phyloP scores from a whole-genome alignment of 2,888 invertebrate species.

The Hanleya hanleyi region DNA sequence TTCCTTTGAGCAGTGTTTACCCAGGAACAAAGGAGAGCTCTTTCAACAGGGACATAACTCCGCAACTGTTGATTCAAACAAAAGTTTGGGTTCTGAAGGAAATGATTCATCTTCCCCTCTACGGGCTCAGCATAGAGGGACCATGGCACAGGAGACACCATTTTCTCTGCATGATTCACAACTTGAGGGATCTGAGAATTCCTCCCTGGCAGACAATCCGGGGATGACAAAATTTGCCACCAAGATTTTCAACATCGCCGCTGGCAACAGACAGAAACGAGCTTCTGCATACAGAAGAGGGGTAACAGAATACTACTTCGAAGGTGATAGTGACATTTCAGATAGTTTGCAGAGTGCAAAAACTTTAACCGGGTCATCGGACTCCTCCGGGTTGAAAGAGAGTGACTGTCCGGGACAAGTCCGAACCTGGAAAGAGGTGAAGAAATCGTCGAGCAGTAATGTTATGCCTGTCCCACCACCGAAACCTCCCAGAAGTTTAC shows the following conservation, averaged over 20 bases:
- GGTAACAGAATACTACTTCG: slow-evolving; percentile 45
- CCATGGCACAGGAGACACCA: background rate
- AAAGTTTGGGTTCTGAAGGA: background rate
- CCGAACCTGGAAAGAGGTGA: background rate
- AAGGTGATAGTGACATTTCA: slow-evolving; percentile 25
- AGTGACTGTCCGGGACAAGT: background rate
- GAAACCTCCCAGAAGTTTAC: background rate
- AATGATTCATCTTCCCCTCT: background rate
- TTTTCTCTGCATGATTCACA: background rate
- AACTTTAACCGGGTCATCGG: background rate
- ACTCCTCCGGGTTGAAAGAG: background rate
- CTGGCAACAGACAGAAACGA: slow-evolving; percentile 17
- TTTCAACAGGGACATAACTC: too few relatives aligned
- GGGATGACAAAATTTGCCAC: slow-evolving; percentile 32
- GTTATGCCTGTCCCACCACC: background rate
- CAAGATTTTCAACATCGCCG: background rate
- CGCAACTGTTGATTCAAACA: background rate
- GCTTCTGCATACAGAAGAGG: slow-evolving; percentile 37
- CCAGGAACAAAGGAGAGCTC: background rate
- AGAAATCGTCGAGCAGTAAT: background rate
- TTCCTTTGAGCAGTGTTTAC: background rate
- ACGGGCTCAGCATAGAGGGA: background rate
- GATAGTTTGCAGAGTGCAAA: background rate
- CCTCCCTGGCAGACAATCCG: too few relatives aligned
- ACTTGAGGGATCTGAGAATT: background rate